Percentiles rank a stretch among this genome's conserved stretches.
Conservation (phyloP, 2,797 vertebrate species). For the Muraenolepis orangiensis region DNA sequence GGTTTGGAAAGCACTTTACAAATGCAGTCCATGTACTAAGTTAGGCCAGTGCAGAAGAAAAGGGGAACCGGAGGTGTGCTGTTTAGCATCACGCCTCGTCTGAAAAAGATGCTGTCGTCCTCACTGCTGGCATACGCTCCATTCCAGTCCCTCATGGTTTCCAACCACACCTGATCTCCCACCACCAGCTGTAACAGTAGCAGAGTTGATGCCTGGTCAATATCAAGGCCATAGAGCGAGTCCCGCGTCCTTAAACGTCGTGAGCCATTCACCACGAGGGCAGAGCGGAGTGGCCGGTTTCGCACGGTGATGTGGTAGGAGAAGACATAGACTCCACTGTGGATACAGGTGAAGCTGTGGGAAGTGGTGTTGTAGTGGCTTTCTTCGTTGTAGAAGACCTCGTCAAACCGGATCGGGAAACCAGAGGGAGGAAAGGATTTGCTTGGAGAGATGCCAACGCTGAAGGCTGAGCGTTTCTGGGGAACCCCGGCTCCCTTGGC, state of each 20-base stretch:
- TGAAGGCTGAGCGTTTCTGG: slow-evolving; percentile 82
- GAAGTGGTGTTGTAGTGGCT: slow-evolving; percentile 80
- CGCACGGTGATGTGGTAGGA: slow-evolving; percentile 92
- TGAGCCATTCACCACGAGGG: slow-evolving; percentile 82
- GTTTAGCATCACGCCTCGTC: slow-evolving; percentile 54
- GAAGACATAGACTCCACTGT: slow-evolving; percentile 88
- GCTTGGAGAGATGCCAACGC: slow-evolving; percentile 82
- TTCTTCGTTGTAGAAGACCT: slow-evolving; percentile 87
- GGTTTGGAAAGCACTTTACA: neutral
- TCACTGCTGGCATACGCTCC: slow-evolving; percentile 89
- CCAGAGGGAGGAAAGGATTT: slow-evolving; percentile 90
- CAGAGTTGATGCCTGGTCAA: slow-evolving; percentile 90
- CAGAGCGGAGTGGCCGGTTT: slow-evolving; percentile 84
- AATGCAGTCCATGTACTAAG: neutral
- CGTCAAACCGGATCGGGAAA: slow-evolving; percentile 87
- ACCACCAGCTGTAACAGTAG: slow-evolving; percentile 79
- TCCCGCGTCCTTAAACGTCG: slow-evolving; percentile 84
- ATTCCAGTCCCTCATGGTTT: slow-evolving; percentile 92
- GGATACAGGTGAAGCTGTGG: slow-evolving; percentile 86
- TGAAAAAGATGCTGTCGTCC: slow-evolving; percentile 90
- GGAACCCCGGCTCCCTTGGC: slow-evolving; percentile 69
- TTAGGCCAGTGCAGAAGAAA: slow-evolving; percentile 24
- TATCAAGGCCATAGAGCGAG: slow-evolving; percentile 89
- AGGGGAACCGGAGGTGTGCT: neutral
- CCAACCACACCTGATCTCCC: slow-evolving; percentile 95